phyloP scores from a whole-genome alignment of 2,113 vertebrate species.

The Oncorhynchus clarkii region DNA sequence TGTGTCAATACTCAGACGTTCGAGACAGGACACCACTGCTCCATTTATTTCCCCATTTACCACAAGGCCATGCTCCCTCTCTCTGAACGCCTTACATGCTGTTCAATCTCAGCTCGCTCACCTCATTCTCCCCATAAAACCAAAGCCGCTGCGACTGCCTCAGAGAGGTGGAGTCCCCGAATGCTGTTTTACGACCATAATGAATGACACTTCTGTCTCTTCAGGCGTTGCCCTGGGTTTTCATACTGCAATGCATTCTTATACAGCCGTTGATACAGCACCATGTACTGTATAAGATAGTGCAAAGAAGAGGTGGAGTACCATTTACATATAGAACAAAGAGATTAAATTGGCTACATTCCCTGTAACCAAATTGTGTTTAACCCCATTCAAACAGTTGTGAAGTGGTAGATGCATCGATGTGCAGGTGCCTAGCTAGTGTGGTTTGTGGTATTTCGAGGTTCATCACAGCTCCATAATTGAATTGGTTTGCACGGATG shows the following conservation, averaged over 20 bases:
- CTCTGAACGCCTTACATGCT: constrained; percentile 44
- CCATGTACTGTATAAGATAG: too few relatives aligned
- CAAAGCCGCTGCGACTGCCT: constrained; percentile 6
- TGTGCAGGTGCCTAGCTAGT: background rate
- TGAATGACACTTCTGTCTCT: background rate
- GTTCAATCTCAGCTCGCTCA: constrained; percentile 43
- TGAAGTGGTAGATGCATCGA: background rate
- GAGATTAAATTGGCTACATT: background rate
- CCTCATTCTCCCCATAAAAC: constrained; percentile 14
- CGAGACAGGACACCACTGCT: constrained; percentile 26
- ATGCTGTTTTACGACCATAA: background rate
- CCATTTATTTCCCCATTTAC: constrained; percentile 22
- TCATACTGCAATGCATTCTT: too few relatives aligned
- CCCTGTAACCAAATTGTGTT: too few relatives aligned
- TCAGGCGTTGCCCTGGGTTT: background rate
- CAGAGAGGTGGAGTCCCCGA: background rate
- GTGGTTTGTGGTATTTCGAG: constrained; percentile 56
- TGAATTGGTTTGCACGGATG: constrained; percentile 72
- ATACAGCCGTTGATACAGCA: too few relatives aligned
- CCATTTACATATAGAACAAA: background rate
- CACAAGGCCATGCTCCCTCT: background rate
- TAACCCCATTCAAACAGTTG: background rate
- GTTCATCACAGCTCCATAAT: constrained; percentile 70
- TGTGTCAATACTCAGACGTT: too few relatives aligned
- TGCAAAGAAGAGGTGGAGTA: background rate